phyloP scores from a whole-genome alignment of 2,888 invertebrate species.

The Xylota sylvarum region DNA sequence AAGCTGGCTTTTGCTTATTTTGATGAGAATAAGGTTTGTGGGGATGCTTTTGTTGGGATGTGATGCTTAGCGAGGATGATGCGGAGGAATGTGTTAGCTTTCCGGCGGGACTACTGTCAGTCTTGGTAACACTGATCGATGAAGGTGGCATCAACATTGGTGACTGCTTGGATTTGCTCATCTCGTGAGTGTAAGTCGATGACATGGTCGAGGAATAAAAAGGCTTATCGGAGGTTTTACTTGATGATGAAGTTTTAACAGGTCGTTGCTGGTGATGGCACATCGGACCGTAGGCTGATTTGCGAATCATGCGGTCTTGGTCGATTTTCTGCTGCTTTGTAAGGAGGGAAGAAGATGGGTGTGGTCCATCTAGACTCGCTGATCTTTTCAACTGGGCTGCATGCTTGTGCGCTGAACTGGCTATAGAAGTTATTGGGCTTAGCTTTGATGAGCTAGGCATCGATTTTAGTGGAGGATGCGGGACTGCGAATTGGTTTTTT shows the following conservation, averaged over 20 bases:
- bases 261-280: slow-evolving; percentile 49
- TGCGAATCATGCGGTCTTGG: slow-evolving; percentile 78
- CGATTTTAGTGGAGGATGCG: slow-evolving; percentile 80
- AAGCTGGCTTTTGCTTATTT: slow-evolving; percentile 79
- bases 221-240: slow-evolving; percentile 77
- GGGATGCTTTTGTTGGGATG: slow-evolving; percentile 60
- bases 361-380: slow-evolving; percentile 81
- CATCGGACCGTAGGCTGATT: slow-evolving; percentile 75
- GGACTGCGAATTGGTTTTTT: slow-evolving; percentile 81
- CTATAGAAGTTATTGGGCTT: slow-evolving; percentile 82
- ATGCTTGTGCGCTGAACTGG: slow-evolving; percentile 83
- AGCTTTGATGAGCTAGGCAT: slow-evolving; percentile 79
- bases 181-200: slow-evolving; percentile 79
- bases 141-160: slow-evolving; percentile 81
- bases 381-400: slow-evolving; percentile 81
- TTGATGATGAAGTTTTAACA: slow-evolving; percentile 33
- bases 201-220: slow-evolving; percentile 80
- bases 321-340: slow-evolving; percentile 81
- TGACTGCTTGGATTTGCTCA: slow-evolving; percentile 73
- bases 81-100: slow-evolving; percentile 55
- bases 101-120: slow-evolving; percentile 24
- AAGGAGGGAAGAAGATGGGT: slow-evolving; percentile 70
- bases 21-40: slow-evolving; percentile 64
- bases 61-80: slow-evolving; percentile 77
- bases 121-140: slow-evolving; percentile 80